phyloP scores from a whole-genome alignment of 1,140 invertebrate species.

The Ephestia elutella region DNA sequence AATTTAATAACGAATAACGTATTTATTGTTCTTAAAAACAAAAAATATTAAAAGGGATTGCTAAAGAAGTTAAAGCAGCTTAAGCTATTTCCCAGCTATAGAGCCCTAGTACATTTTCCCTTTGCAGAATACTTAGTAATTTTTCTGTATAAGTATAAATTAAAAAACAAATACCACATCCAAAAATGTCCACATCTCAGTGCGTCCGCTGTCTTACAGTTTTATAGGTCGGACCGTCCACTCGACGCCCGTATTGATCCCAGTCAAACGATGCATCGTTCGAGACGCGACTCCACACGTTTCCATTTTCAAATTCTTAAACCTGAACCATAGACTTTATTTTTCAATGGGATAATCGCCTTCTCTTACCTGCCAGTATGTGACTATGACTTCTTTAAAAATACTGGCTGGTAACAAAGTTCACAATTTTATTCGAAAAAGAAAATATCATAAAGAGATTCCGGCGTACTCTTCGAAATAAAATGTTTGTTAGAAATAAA shows the following conservation, averaged over 20 bases:
- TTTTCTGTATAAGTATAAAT: too few relatives aligned
- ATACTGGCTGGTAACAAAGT: too few relatives aligned
- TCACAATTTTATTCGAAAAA: too few relatives aligned
- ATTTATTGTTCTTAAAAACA: too few relatives aligned
- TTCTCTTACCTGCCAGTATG: neutral
- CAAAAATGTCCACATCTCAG: neutral
- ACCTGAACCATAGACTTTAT: neutral
- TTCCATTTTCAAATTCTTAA: slow-evolving; percentile 7
- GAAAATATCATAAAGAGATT: too few relatives aligned
- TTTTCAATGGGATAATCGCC: neutral
- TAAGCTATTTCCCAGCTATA: too few relatives aligned
- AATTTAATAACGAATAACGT: too few relatives aligned
- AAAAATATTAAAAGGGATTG: too few relatives aligned
- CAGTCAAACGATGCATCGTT: slow-evolving; percentile 20
- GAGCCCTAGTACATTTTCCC: too few relatives aligned
- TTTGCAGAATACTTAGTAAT: too few relatives aligned
- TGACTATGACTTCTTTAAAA: too few relatives aligned
- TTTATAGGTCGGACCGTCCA: slow-evolving; percentile 44
- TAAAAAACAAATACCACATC: slow-evolving; percentile 3
- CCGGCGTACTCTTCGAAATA: neutral
- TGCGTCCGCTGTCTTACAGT: slow-evolving; percentile 28
- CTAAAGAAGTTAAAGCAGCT: too few relatives aligned
- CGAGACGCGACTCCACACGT: slow-evolving; percentile 5
- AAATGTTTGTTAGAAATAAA: neutral
- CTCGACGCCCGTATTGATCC: slow-evolving; percentile 37